Conservation (phyloP, 2,113 vertebrate genomes). For the Thymallus thymallus region DNA sequence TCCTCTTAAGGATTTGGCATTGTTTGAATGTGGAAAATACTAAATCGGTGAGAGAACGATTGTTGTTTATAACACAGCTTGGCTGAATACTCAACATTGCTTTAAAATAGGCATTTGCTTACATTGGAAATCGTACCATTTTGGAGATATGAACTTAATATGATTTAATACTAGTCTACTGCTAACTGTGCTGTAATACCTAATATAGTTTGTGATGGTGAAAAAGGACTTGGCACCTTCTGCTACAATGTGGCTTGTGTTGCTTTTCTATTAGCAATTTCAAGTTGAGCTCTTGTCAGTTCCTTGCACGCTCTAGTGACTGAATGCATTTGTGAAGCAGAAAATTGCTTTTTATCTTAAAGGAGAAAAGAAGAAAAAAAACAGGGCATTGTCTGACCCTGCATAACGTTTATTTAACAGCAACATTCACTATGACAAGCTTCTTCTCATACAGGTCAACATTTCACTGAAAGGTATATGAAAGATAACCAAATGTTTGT, state of each 20-base stretch:
- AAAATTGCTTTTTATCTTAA: conserved; percentile 5
- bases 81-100: too few relatives aligned
- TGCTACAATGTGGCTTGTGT: not conserved
- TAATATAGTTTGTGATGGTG: too few relatives aligned
- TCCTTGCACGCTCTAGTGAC: not conserved
- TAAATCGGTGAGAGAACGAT: not conserved
- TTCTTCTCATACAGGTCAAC: not conserved
- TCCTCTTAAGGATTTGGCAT: not conserved
- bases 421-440: not conserved
- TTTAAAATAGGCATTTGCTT: too few relatives aligned
- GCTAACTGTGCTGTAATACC: too few relatives aligned
- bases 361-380: not conserved
- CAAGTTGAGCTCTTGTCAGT: not conserved
- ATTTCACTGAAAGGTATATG: not conserved
- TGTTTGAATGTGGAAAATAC: not conserved
- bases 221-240: too few relatives aligned
- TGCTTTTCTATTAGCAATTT: not conserved
- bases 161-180: too few relatives aligned
- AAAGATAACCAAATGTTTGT: not conserved
- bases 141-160: too few relatives aligned
- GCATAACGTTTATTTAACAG: not conserved
- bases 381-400: not conserved
- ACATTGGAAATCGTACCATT: too few relatives aligned
- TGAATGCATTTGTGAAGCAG: not conserved
- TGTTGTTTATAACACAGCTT: too few relatives aligned